phyloP scores from a whole-genome alignment of 2,888 invertebrate genomes.

The Linnaemya tessellans region DNA sequence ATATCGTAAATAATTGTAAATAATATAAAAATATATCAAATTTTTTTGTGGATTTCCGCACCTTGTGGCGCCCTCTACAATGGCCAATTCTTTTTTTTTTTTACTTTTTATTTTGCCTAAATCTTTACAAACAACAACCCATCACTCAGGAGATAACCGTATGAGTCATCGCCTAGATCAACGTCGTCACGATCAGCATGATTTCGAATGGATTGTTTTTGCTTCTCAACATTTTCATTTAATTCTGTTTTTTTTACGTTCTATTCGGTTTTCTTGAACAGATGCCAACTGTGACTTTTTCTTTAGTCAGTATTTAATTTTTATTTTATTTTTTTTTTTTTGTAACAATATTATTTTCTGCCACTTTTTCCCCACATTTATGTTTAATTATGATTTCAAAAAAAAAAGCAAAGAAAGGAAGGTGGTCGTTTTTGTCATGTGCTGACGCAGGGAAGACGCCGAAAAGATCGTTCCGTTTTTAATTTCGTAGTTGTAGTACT shows the following conservation, averaged over 20 bases:
- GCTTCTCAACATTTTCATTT: conserved; percentile 49
- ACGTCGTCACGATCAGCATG: conserved; percentile 71
- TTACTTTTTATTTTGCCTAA: conserved; percentile 31
- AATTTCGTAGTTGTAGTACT: not conserved
- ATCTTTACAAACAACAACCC: conserved; percentile 46
- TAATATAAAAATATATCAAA: not conserved
- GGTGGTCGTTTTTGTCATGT: conserved; percentile 38
- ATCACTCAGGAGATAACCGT: conserved; percentile 41
- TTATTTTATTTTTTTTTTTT: conserved; percentile 27
- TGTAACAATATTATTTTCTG: conserved; percentile 51
- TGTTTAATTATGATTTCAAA: conserved; percentile 57
- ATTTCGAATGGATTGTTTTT: conserved; percentile 57
- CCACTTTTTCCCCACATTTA: conserved; percentile 55
- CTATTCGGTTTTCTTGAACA: conserved; percentile 77
- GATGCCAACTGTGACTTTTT: conserved; percentile 80
- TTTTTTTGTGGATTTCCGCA: conserved; percentile 39
- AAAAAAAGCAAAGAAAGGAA: conserved; percentile 2
- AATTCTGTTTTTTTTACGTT: conserved; percentile 61
- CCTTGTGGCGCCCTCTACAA: conserved; percentile 36
- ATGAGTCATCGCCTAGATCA: conserved; percentile 66
- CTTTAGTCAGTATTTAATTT: conserved; percentile 51
- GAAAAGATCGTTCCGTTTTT: conserved; percentile 43
- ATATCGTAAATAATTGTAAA: conserved; percentile 7
- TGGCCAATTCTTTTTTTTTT: conserved; percentile 28
- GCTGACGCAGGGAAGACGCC: conserved; percentile 50